Evolutionary conservation across 2,888 invertebrate species (phyloP).

Genomic region (Anoplius nigerrimus): DNA sequence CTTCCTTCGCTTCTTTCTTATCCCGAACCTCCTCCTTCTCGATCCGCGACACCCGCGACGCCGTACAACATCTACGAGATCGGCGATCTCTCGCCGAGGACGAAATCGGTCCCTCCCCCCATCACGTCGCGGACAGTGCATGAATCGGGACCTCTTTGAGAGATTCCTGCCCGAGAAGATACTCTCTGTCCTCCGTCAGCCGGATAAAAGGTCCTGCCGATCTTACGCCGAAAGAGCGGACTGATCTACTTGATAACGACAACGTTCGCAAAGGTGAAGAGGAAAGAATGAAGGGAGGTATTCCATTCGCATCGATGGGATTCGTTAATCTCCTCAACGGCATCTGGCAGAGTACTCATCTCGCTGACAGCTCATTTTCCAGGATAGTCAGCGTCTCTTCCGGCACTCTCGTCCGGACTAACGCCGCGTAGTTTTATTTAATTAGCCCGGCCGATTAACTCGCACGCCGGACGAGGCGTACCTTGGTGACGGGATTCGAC

Average conservation of each 20-base stretch:
- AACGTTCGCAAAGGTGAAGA: no score
- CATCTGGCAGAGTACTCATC: no score
- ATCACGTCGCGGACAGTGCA: conserved; percentile 8
- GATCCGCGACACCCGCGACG: conserved; percentile 55
- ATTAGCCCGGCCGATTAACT: conserved; percentile 53
- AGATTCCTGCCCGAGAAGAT: conserved; percentile 33
- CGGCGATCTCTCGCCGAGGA: conserved; percentile 48
- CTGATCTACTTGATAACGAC: background rate
- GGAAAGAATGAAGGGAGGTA: no score
- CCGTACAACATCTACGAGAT: conserved; percentile 58
- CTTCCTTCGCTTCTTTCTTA: conserved; percentile 27
- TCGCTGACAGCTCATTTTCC: conserved; percentile 19
- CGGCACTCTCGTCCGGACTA: conserved; percentile 11
- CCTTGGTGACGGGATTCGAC: background rate
- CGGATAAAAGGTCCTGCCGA: background rate
- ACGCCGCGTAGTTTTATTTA: conserved; percentile 45
- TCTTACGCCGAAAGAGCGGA: conserved; percentile 1
- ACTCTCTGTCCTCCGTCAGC: background rate
- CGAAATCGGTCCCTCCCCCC: conserved; percentile 40
- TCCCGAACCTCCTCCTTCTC: conserved; percentile 15
- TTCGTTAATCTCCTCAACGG: no score
- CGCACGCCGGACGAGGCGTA: conserved; percentile 18
- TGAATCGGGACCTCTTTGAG: conserved; percentile 37
- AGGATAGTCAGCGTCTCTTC: conserved; percentile 19
- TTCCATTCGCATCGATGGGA: no score